Evolutionary conservation across 2,113 vertebrate genomes (phyloP).

Genomic region (Pipa parva): DNA sequence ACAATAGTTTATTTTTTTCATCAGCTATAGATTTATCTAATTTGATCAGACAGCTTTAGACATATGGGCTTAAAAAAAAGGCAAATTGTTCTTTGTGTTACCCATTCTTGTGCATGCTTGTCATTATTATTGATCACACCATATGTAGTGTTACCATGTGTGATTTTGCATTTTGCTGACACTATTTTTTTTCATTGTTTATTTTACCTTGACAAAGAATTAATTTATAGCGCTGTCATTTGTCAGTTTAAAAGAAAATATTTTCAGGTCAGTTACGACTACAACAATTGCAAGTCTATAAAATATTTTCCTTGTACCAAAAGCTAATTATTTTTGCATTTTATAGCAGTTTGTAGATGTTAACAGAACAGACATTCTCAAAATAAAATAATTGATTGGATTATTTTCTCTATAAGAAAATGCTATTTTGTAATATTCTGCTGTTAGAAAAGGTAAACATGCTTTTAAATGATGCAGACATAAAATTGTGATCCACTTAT

Average conservation of each 20-base stretch:
- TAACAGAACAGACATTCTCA: too few species aligned
- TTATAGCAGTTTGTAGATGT: not conserved
- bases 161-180: slow-evolving; percentile 3
- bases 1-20: not conserved
- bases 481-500: too few species aligned
- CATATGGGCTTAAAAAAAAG: slow-evolving; percentile 11
- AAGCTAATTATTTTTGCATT: not conserved
- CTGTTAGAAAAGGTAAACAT: too few species aligned
- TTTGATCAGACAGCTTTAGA: slow-evolving; percentile 22
- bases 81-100: slow-evolving; percentile 15
- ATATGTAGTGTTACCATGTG: not conserved
- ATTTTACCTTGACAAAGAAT: not conserved
- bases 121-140: slow-evolving; percentile 26
- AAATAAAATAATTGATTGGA: too few species aligned
- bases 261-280: not conserved
- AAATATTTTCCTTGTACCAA: not conserved
- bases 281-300: not conserved
- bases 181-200: not conserved
- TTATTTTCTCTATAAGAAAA: too few species aligned
- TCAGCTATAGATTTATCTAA: slow-evolving; percentile 22
- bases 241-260: not conserved
- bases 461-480: too few species aligned
- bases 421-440: too few species aligned
- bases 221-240: not conserved
- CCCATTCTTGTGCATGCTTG: slow-evolving; percentile 20